Evolutionary conservation across 2,888 invertebrate species (phyloP).

Genomic region (Macaria liturata): DNA sequence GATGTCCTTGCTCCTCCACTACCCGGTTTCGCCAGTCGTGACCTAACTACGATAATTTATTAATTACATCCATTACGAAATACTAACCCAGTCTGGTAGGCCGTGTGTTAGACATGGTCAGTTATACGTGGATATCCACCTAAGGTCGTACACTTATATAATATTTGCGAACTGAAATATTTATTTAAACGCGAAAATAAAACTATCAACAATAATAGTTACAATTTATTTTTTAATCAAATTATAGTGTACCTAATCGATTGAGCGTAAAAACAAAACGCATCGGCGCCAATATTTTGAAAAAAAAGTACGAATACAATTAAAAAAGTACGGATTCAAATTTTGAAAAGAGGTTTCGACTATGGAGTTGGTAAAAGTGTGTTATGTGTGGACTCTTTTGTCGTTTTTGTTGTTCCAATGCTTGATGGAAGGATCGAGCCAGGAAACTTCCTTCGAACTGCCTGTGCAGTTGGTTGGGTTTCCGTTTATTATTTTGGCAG

Average conservation of each 20-base stretch:
- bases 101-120: conserved; percentile 56
- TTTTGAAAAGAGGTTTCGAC: conserved; percentile 27
- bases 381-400: conserved; percentile 60
- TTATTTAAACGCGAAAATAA: conserved; percentile 5
- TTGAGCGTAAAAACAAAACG: too few species aligned
- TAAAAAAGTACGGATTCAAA: background rate
- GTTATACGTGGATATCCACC: conserved; percentile 61
- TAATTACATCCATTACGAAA: conserved; percentile 66
- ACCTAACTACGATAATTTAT: conserved; percentile 47
- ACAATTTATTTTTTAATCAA: too few species aligned
- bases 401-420: conserved; percentile 63
- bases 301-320: too few species aligned
- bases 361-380: conserved; percentile 68
- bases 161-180: conserved; percentile 20
- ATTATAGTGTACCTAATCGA: too few species aligned
- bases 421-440: conserved; percentile 57
- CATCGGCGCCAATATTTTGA: too few species aligned
- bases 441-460: conserved; percentile 73
- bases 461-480: conserved; percentile 93
- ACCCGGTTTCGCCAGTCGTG: conserved; percentile 10
- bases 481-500: conserved; percentile 91
- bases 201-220: too few species aligned
- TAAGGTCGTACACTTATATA: conserved; percentile 60
- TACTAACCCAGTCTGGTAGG: conserved; percentile 44
- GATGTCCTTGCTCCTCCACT: conserved; percentile 48